These are phyloP conservation scores for Heliconius aoede DNA, from an alignment of 2,888 invertebrate species.

Conservation along the genomic window DNA sequence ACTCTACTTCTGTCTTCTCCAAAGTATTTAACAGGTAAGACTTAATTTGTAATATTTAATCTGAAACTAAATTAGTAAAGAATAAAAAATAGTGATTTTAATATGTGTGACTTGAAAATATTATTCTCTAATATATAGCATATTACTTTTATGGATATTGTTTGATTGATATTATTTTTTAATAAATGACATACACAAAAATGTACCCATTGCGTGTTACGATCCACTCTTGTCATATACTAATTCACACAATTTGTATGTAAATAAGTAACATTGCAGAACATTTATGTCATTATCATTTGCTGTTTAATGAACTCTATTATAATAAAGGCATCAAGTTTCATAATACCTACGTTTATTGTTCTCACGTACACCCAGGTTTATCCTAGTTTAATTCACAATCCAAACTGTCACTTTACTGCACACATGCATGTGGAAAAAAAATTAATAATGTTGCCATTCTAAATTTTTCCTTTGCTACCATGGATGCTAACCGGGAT, in stretches of 20 bases:
- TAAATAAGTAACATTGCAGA: not conserved
- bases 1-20: slow-evolving; percentile 91
- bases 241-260: slow-evolving; percentile 16
- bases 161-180: not conserved
- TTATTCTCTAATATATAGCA: not conserved
- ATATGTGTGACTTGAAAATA: not conserved
- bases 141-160: not conserved
- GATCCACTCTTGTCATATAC: not conserved
- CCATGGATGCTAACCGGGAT: slow-evolving; percentile 78
- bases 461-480: slow-evolving; percentile 77
- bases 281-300: slow-evolving; percentile 14
- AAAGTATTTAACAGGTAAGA: slow-evolving; percentile 94
- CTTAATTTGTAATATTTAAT: not conserved
- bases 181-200: not conserved
- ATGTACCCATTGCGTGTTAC: not conserved
- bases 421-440: slow-evolving; percentile 35
- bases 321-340: slow-evolving; percentile 4
- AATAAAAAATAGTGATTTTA: not conserved
- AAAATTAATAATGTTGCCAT: slow-evolving; percentile 63
- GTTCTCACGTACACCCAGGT: slow-evolving; percentile 26
- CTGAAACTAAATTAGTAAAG: not conserved
- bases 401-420: slow-evolving; percentile 30
- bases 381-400: slow-evolving; percentile 28
- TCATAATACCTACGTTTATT: not conserved
- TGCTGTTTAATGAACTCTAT: slow-evolving; percentile 8